Evolutionary conservation across 2,797 vertebrate genomes (phyloP), one percentile per base, ranked within the genome.

Genomic region (Artibeus jamaicensis): DNA sequence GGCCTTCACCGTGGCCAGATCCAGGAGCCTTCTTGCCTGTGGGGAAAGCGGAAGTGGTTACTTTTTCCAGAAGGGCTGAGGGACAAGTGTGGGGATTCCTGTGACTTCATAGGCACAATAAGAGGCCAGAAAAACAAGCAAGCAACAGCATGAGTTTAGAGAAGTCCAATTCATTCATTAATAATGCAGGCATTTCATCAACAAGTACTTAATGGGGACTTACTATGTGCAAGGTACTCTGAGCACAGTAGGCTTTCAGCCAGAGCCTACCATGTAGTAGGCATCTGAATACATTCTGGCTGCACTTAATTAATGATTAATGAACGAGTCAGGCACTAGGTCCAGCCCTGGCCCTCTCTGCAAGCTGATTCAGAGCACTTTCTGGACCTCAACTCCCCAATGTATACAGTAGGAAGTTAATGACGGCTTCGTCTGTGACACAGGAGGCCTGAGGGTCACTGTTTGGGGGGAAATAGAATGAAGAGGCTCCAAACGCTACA

Each of bases 1-100:
- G 3, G 98, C 98, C 98, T 99, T 99, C 74, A 98, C 98, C 24
- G 97, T 94, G 48, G 99, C 98, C 22, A 98, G 98, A 95, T 99
- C 99, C 3, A 99, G 98, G 62, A 99, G 97, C 96, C 98, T 97
- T 48, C 99, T 98, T 22, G 99, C 99, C 99, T 99, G 24, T 0
- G 37, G 37, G 68, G 26, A 81, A 87, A 65, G 53, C 16, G 88
- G 55, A 84, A 34, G 57, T 9, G 26, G 4, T 87, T 50, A 77
- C 44, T 44, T n/a, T 86, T 53, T 71, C n/a, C 71, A 78, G 83
- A 90, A 92, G 42, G n/a, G 22, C 9, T 37, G 26, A 50, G 9
- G 55, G 18, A 48, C 22, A 42, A 3, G 22, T 0, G 39, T 16
- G 26, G 19, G 44, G 34, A 39, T 22, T 2, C 42, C 6, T n/a